Evolutionary conservation across 1,140 invertebrate genomes (phyloP).

Genomic region (Drosophila dunni): DNA sequence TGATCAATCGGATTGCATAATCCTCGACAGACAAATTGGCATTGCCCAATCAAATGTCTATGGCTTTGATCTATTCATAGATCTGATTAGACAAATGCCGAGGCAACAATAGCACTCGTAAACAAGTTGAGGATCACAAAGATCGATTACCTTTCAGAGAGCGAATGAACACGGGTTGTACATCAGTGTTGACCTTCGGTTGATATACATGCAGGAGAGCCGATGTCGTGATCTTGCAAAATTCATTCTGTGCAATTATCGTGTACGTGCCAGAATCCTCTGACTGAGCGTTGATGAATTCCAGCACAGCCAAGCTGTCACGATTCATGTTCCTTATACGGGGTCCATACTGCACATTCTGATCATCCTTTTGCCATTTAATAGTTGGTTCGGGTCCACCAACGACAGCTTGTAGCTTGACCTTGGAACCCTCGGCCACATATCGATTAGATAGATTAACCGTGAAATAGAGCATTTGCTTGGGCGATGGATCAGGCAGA

Average conservation of each 20-base stretch:
- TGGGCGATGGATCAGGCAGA: conserved; percentile 77
- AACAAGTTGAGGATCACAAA: conserved; percentile 15
- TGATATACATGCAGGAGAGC: conserved; percentile 85
- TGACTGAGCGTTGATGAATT: conserved; percentile 84
- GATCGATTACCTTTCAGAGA: conserved; percentile 80
- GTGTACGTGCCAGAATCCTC: conserved; percentile 85
- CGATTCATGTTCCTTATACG: conserved; percentile 77
- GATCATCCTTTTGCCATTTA: conserved; percentile 81
- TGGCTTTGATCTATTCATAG: conserved; percentile 42
- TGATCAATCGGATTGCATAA: conserved; percentile 58
- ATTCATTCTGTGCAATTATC: conserved; percentile 85
- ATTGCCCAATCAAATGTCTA: conserved; percentile 57
- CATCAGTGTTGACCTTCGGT: conserved; percentile 73
- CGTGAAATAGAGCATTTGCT: conserved; percentile 80
- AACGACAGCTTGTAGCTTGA: conserved; percentile 80
- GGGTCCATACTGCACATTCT: conserved; percentile 71
- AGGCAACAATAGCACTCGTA: conserved; percentile 3
- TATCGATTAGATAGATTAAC: conserved; percentile 81
- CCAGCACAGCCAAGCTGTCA: conserved; percentile 85
- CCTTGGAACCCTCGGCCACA: conserved; percentile 79
- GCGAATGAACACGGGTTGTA: conserved; percentile 78
- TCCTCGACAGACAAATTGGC: conserved; percentile 15
- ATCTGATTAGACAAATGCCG: conserved; percentile 21
- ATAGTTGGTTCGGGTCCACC: conserved; percentile 76
- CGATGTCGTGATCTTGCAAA: conserved; percentile 85